A percentile compares a stretch with the other conserved stretches of the same genome.
Conservation (phyloP, 2,888 invertebrate genomes). For the Nymphalis polychloros region DNA sequence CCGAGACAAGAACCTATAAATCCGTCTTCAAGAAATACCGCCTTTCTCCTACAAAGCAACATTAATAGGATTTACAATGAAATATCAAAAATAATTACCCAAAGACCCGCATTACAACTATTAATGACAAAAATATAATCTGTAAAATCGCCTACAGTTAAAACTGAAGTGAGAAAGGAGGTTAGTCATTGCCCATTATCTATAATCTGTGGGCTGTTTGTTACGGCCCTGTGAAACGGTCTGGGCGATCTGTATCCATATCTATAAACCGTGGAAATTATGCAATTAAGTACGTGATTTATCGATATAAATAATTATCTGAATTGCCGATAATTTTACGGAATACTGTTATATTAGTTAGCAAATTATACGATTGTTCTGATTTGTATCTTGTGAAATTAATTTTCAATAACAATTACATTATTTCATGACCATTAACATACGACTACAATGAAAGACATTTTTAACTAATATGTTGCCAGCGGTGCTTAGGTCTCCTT, state of each 20-base stretch:
- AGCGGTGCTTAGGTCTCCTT: too few species aligned
- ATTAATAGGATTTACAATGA: slow-evolving; percentile 8
- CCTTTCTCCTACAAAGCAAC: slow-evolving; percentile 11
- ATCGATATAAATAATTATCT: background rate
- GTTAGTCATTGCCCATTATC: background rate
- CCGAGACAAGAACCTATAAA: slow-evolving; percentile 1
- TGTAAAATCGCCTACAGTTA: slow-evolving; percentile 8
- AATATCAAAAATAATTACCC: slow-evolving; percentile 11
- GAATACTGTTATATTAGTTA: background rate
- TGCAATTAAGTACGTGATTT: background rate
- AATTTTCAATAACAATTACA: background rate
- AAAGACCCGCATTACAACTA: background rate
- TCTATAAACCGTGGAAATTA: background rate
- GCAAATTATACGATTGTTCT: background rate
- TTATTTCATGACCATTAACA: background rate
- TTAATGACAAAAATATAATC: slow-evolving; percentile 13
- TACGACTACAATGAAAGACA: too few species aligned
- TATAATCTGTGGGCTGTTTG: slow-evolving; percentile 43
- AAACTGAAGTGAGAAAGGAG: slow-evolving; percentile 8
- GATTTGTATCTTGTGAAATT: background rate
- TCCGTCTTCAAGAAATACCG: background rate
- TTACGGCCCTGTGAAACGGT: slow-evolving; percentile 50
- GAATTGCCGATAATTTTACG: background rate
- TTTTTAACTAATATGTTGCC: too few species aligned
- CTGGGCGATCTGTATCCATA: background rate